A percentile compares a stretch with the other conserved stretches of the same genome.
Evolutionary conservation across 2,888 invertebrate genomes (phyloP).

Genomic region (Hypomecis atomaria): DNA sequence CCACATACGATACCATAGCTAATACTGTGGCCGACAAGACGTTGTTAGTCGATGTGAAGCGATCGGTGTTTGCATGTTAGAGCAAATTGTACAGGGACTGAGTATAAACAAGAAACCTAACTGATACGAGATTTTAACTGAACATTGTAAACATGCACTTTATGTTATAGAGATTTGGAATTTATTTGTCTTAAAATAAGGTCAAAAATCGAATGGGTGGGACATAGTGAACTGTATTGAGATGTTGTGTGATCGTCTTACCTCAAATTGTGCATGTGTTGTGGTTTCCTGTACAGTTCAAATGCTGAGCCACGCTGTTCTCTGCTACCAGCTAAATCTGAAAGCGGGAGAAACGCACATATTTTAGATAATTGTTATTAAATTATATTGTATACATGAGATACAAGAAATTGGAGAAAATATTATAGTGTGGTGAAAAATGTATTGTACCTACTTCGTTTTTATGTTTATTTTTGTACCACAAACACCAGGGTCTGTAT

Average conservation of each 20-base stretch:
- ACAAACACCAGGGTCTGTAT: too few relatives aligned
- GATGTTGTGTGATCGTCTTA: constrained; percentile 63
- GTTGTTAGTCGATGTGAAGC: constrained; percentile 84
- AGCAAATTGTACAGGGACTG: constrained; percentile 81
- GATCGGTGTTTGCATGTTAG: constrained; percentile 86
- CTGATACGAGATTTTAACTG: constrained; percentile 18
- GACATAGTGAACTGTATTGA: constrained; percentile 29
- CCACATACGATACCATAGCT: constrained; percentile 83
- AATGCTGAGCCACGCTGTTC: constrained; percentile 98
- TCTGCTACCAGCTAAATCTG: constrained; percentile 92
- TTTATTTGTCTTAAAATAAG: constrained; percentile 1
- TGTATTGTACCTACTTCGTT: too few relatives aligned
- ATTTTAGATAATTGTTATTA: too few relatives aligned
- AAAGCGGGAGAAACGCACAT: constrained; percentile 7
- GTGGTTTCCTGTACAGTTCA: constrained; percentile 96
- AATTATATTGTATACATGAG: too few relatives aligned
- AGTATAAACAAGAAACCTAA: constrained; percentile 40
- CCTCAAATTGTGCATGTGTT: constrained; percentile 93
- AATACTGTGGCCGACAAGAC: constrained; percentile 80
- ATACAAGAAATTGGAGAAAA: too few relatives aligned
- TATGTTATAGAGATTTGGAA: constrained; percentile 6
- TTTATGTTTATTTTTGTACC: too few relatives aligned
- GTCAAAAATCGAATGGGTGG: constrained; percentile 12
- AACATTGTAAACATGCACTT: constrained; percentile 62
- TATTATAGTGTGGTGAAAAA: too few relatives aligned